Conservation (phyloP, 2,888 invertebrate species). For the Sesia apiformis region DNA sequence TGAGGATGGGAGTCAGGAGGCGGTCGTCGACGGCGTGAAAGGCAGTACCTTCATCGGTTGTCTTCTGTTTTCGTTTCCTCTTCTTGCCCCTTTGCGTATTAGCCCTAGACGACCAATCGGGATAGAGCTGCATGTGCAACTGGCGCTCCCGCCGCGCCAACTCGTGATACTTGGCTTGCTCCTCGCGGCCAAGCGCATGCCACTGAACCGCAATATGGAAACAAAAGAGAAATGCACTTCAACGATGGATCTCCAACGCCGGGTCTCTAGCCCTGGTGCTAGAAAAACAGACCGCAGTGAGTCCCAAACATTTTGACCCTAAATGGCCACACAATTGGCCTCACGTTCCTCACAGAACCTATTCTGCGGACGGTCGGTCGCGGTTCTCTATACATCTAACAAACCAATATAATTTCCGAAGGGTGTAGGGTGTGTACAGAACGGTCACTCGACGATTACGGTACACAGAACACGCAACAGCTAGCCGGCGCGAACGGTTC, state of each 20-base stretch:
- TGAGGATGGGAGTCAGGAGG: conserved; percentile 9
- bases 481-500: conserved; percentile 28
- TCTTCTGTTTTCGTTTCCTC: conserved; percentile 99
- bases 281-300: conserved; percentile 80
- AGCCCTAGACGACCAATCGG: conserved; percentile 99
- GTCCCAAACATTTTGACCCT: conserved; percentile 65
- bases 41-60: conserved; percentile 95
- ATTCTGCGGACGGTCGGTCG: conserved; percentile 69
- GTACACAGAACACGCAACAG: conserved; percentile 67
- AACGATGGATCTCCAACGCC: conserved; percentile 46
- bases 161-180: conserved; percentile 99
- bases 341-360: conserved; percentile 65
- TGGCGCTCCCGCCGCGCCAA: conserved; percentile 98
- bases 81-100: conserved; percentile 99
- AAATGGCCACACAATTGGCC: conserved; percentile 73
- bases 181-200: conserved; percentile 99
- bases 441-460: conserved; percentile 71
- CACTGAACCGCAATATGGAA: conserved; percentile 85
- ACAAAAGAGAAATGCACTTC: conserved; percentile 72
- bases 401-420: conserved; percentile 72
- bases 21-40: conserved; percentile 35
- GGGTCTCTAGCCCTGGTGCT: conserved; percentile 77
- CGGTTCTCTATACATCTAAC: conserved; percentile 68
- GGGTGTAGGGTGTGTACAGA: conserved; percentile 58
- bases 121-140: conserved; percentile 99